phyloP scores from a whole-genome alignment of 2,113 vertebrate species.

The Uria aalge region DNA sequence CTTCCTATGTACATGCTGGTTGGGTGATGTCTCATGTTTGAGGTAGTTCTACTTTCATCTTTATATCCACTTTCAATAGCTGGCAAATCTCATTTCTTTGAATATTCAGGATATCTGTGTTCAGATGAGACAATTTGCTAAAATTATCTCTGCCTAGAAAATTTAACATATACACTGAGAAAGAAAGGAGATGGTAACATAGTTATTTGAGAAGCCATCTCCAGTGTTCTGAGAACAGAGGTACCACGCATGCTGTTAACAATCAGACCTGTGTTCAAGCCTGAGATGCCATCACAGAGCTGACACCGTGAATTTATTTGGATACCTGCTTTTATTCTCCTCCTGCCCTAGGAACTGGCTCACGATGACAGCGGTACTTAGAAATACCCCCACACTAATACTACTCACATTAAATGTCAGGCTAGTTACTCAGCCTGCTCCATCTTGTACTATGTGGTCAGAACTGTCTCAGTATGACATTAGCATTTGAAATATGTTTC shows the following conservation, averaged over 20 bases:
- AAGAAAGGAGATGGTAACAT: neutral
- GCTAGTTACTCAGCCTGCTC: slow-evolving; percentile 14
- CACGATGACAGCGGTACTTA: neutral
- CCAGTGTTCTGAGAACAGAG: neutral
- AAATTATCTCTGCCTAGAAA: neutral
- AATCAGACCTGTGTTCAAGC: neutral
- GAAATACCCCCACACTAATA: neutral
- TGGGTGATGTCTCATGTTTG: neutral
- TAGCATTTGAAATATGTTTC: neutral
- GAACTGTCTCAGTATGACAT: neutral
- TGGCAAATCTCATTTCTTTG: neutral
- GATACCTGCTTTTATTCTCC: neutral
- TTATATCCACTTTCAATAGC: neutral
- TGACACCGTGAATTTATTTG: neutral
- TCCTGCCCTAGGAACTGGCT: neutral
- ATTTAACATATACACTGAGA: neutral
- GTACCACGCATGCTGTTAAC: neutral
- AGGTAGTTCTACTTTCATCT: neutral
- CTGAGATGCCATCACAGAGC: neutral
- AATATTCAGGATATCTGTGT: neutral
- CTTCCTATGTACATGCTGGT: neutral
- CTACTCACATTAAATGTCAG: slow-evolving; percentile 27
- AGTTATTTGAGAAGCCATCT: neutral
- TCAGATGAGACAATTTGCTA: neutral
- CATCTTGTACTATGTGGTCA: neutral